phyloP scores from a whole-genome alignment of 2,797 vertebrate species.

The Fundulus diaphanus region DNA sequence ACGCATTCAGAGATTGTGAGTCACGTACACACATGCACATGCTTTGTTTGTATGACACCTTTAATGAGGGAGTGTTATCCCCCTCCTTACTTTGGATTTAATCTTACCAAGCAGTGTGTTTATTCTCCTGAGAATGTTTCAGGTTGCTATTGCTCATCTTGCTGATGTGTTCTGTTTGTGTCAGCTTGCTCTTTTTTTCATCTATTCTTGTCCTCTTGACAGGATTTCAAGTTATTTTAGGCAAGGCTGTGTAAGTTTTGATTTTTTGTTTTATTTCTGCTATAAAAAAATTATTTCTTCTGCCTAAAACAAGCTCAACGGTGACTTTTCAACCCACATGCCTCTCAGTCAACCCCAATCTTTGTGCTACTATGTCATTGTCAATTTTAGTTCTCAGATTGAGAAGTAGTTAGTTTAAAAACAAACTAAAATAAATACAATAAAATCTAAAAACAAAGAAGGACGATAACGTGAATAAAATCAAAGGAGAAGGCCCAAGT shows the following conservation, averaged over 20 bases:
- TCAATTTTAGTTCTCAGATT: no score
- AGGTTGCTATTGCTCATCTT: slow-evolving; percentile 21
- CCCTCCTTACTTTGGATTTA: background rate
- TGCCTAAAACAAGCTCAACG: background rate
- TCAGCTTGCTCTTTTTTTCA: slow-evolving; percentile 22
- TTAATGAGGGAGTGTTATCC: slow-evolving; percentile 1
- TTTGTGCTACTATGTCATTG: no score
- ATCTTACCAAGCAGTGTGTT: slow-evolving; percentile 18
- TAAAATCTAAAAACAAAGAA: no score
- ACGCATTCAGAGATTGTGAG: slow-evolving; percentile 88
- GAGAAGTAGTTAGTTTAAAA: background rate
- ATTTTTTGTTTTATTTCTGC: no score
- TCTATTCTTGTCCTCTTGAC: slow-evolving; percentile 26
- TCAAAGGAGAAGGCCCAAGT: no score
- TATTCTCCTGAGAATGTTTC: slow-evolving; percentile 30
- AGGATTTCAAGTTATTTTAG: background rate
- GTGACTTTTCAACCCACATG: background rate
- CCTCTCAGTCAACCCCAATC: no score
- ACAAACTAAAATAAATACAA: background rate
- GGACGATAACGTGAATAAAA: background rate
- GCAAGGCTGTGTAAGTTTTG: background rate
- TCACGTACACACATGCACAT: slow-evolving; percentile 25
- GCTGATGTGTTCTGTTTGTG: slow-evolving; percentile 27
- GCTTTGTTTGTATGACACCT: slow-evolving; percentile 12
- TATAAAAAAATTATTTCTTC: background rate